phyloP scores from a whole-genome alignment of 2,113 vertebrate species.

The Muntiacus muntjak region DNA sequence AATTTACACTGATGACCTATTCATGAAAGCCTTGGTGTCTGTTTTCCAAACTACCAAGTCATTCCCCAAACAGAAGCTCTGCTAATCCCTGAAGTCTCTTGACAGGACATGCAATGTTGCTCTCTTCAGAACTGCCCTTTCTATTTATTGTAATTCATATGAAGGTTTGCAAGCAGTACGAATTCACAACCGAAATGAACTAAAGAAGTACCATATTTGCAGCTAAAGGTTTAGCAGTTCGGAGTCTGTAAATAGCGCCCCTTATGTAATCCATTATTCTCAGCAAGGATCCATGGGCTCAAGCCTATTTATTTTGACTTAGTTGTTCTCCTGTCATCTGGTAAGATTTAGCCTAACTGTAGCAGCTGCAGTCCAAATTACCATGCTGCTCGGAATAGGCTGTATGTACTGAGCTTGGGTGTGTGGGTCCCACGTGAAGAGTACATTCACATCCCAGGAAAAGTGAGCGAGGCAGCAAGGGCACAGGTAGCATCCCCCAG shows the following conservation, averaged over 20 bases:
- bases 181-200: background rate
- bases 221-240: constrained; percentile 34
- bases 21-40: background rate
- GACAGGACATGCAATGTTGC: background rate
- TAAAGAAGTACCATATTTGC: constrained; percentile 17
- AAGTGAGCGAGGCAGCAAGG: background rate
- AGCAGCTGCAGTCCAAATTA: constrained; percentile 66
- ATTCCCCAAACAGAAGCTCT: constrained; percentile 36
- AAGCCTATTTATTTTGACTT: constrained; percentile 62
- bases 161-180: background rate
- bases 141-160: background rate
- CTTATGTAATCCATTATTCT: constrained; percentile 60
- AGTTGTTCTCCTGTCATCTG: constrained; percentile 75
- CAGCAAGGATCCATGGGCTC: constrained; percentile 64
- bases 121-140: constrained; percentile 8
- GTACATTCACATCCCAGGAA: background rate
- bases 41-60: background rate
- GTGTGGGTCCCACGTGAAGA: background rate
- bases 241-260: constrained; percentile 55
- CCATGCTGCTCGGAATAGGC: constrained; percentile 19
- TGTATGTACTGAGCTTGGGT: background rate
- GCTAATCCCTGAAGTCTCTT: constrained; percentile 16
- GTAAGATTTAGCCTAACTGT: constrained; percentile 74
- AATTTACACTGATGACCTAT: constrained; percentile 52
- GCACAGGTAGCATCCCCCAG: background rate